These are phyloP conservation scores for Sturnus vulgaris DNA, from an alignment of 2,113 vertebrate species.

Conservation along the genomic window DNA sequence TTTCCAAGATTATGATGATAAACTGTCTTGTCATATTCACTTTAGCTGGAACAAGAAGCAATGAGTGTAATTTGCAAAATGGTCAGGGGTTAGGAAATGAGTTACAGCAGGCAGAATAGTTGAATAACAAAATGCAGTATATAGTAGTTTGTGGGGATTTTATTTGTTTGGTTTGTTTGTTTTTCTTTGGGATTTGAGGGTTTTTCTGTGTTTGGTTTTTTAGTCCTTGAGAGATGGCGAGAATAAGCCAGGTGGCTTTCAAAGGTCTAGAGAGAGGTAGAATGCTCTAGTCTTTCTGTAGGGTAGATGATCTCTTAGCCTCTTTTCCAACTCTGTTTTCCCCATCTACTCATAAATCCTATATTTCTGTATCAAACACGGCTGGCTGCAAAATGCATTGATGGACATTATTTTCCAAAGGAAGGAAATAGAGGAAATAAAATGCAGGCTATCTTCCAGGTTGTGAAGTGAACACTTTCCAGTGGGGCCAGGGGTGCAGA, in stretches of 20 bases:
- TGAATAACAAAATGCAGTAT: background rate
- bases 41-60: background rate
- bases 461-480: background rate
- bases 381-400: background rate
- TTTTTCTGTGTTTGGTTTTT: background rate
- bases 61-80: background rate
- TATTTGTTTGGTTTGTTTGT: rapidly evolving
- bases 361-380: background rate
- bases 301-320: background rate
- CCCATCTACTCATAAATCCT: background rate
- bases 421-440: background rate
- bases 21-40: conserved; percentile 2
- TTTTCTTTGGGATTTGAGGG: background rate
- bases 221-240: background rate
- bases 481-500: background rate
- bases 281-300: background rate
- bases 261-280: background rate
- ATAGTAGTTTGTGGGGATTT: background rate
- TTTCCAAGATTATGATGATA: conserved; percentile 8
- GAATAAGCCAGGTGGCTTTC: background rate
- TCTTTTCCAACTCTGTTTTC: background rate
- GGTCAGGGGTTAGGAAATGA: background rate
- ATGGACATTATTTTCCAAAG: background rate
- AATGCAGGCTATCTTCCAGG: background rate
- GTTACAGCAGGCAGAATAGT: background rate